A percentile compares a stretch with the other conserved stretches of the same genome.
These are phyloP conservation scores for Heliconius cydno DNA, from an alignment of 2,888 invertebrate species.

Conservation along the genomic window DNA sequence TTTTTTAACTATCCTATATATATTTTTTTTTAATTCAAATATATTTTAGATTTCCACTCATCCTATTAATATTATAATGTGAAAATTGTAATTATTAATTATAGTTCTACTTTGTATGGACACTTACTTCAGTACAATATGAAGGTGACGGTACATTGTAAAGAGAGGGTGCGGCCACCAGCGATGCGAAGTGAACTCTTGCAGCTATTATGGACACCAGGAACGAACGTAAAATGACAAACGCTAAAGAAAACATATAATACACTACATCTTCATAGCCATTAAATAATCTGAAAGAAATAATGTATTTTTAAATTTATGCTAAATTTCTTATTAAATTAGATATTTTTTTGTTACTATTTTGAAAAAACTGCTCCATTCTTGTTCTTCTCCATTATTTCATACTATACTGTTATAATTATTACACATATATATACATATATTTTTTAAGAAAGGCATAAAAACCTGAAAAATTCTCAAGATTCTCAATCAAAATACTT, in stretches of 20 bases:
- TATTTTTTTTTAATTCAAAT: too few relatives aligned
- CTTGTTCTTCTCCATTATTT: too few relatives aligned
- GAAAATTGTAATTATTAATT: too few relatives aligned
- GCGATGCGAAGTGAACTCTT: conserved; percentile 78
- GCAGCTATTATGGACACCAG: conserved; percentile 83
- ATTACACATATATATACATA: too few relatives aligned
- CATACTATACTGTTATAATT: too few relatives aligned
- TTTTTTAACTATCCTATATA: too few relatives aligned
- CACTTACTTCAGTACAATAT: conserved; percentile 82
- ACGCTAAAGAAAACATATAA: conserved; percentile 39
- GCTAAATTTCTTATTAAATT: background rate
- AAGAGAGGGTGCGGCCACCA: conserved; percentile 73
- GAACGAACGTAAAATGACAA: conserved; percentile 63
- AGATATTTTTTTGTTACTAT: background rate
- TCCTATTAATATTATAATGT: too few relatives aligned
- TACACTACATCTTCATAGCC: conserved; percentile 64
- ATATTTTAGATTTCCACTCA: too few relatives aligned
- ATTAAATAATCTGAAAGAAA: conserved; percentile 46
- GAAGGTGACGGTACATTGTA: conserved; percentile 80
- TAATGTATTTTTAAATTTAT: background rate
- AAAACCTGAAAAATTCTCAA: too few relatives aligned
- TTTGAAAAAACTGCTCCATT: background rate
- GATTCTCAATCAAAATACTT: too few relatives aligned
- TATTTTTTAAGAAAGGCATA: too few relatives aligned
- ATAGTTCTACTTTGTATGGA: background rate